Evolutionary conservation across 1,140 invertebrate genomes (phyloP), one percentile per base, ranked within the genome.

Genomic region (Hylaeus anthracinus): DNA sequence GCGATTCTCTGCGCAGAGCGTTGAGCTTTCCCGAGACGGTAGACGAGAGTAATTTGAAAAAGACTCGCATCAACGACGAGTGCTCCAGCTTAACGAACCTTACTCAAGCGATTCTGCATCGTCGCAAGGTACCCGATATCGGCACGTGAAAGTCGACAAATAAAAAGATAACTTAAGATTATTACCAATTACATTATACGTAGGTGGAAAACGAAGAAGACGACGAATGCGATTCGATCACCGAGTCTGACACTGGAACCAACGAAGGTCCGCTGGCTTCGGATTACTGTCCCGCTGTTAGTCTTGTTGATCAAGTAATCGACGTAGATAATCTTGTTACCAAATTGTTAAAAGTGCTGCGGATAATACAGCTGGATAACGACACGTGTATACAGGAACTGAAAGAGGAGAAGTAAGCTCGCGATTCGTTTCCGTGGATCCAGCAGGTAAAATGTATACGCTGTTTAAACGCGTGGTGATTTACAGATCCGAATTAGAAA

Each of bases 251-350:
- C 58, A 88, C 71, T 10, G 90, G 90, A 37, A 88, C 86, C 39
- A 91, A 88, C 5, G 92, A 93, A 10, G 86, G 86, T 78, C 85
- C 90, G 15, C 79, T 88, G 63, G 88, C 91, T 9, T 83, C 79
- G 67, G 91, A 93, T 81, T 93, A 91, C 71, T 92, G 92, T 85
- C 88, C 90, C n/a, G 89, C 88, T n/a, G 86, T 92, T 51, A 89
- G 91, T 84, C 93, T 96, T 9, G 95, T 96, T 39, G 96, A 96
- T 92, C 96, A 96, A 94, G 95, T 96, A 5, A 96, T 96, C 75
- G 95, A 96, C 15, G 95, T 96, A 45, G 96, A 97, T 91, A 96
- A 96, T 92, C 92, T 96, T 15, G 94, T 97, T 6, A 96, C 96
- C 1, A 96, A 96, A 86, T 91, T 97, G 85, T 93, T 97, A 74